Evolutionary conservation across 1,140 invertebrate species (phyloP), one percentile per base, ranked within the genome.

Genomic region (Elysia chlorotica): DNA sequence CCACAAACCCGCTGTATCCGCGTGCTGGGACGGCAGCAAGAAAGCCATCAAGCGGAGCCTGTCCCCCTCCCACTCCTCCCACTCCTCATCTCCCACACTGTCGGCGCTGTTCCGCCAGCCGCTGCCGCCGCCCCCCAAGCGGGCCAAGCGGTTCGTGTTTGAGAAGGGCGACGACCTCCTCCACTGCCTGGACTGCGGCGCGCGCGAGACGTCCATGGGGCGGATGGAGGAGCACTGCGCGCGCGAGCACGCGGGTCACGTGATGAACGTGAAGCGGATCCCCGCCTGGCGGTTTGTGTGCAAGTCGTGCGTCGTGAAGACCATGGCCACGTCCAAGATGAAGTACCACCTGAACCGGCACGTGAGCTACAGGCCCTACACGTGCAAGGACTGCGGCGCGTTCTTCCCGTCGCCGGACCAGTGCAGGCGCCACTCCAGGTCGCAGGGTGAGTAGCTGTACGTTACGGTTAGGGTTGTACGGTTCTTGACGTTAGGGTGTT

Each of bases 341-440:
- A 68, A 74, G 10, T 76, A 74, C 59, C 77, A 78, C 61, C 65
- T 78, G 33, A 75, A 75, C 56, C 74, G 77, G 6, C 77, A 78
- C 63, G 67, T 78, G 54, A 73, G 73, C 54, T 78, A 78, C 63
- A 59, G 74, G 1, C 77, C 77, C 21, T 78, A 78, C 69, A 75
- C 74, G 28, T 78, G 77, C 59, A 65, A 41, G 17, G 71, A 74
- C 35, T 78, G 77, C 63, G 65, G 74, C 0, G 41, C 72, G 5
- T 71, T 71, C 41, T 78, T 73, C 48, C 70, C 74, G 14, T 78
- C 77, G 21, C 72, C 77, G n/a, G 77, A 78, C 67, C 74, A 78
- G 65, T 72, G 74, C 41, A 56, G 77, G 6, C 70, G 74, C n/a
- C 77, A 78, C 56, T 66, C 72, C 25, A 59, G 74, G 30, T 41